Evolutionary conservation across 1,140 invertebrate genomes (phyloP).

Genomic region (Neuroterus valhalla): DNA sequence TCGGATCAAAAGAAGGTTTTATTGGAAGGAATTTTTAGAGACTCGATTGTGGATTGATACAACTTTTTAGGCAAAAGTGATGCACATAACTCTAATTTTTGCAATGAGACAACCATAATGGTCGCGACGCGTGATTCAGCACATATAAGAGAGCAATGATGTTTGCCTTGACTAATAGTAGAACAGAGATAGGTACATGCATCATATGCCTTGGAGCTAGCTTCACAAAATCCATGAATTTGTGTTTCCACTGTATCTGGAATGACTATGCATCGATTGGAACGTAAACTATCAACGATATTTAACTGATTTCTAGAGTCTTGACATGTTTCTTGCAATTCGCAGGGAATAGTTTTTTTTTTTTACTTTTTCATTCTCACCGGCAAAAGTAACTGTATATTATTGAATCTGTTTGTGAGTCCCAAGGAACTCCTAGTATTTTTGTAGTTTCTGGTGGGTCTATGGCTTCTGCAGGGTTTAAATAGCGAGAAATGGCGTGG

Average conservation of each 20-base stretch:
- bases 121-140: background rate
- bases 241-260: background rate
- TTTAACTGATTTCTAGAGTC: background rate
- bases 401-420: constrained; percentile 51
- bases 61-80: too few relatives aligned
- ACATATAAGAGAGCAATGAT: background rate
- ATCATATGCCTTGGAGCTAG: too few relatives aligned
- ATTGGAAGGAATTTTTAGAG: background rate
- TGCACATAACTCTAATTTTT: too few relatives aligned
- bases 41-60: too few relatives aligned
- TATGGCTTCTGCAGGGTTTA: constrained; percentile 47
- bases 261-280: too few relatives aligned
- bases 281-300: background rate
- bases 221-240: too few relatives aligned
- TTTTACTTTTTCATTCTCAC: constrained; percentile 19
- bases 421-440: constrained; percentile 48
- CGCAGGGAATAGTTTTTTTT: constrained; percentile 59
- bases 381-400: constrained; percentile 17
- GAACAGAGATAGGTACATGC: background rate
- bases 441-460: constrained; percentile 5
- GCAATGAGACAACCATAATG: background rate
- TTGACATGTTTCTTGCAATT: background rate
- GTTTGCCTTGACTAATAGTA: background rate
- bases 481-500: constrained; percentile 50
- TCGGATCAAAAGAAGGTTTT: background rate